Conservation (phyloP, 1,140 invertebrate genomes). For the Plectrocnemia conspersa region DNA sequence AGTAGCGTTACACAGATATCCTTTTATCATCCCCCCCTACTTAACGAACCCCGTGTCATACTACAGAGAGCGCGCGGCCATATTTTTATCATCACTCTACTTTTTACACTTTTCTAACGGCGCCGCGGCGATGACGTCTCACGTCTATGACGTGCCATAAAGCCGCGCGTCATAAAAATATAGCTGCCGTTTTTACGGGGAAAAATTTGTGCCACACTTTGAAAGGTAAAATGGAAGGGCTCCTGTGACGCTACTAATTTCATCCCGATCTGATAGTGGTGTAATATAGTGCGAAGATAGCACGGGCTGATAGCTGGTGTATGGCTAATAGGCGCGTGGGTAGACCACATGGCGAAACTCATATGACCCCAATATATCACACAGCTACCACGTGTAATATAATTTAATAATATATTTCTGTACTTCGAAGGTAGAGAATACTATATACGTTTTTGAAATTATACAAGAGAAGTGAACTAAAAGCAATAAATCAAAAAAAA, state of each 20-base stretch:
- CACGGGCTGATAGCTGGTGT: slow-evolving; percentile 15
- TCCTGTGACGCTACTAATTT: slow-evolving; percentile 2
- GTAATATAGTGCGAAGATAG: slow-evolving; percentile 19
- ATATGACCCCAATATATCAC: too few relatives aligned
- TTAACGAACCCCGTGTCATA: slow-evolving; percentile 13
- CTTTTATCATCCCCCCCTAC: slow-evolving; percentile 35
- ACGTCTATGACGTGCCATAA: too few relatives aligned
- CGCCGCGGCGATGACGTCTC: neutral
- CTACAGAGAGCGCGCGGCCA: too few relatives aligned
- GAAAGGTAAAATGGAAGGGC: neutral
- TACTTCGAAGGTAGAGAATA: too few relatives aligned
- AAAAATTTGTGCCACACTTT: too few relatives aligned
- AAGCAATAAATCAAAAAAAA: too few relatives aligned
- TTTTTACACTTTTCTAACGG: slow-evolving; percentile 1
- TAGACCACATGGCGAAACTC: slow-evolving; percentile 13
- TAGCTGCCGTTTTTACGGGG: too few relatives aligned
- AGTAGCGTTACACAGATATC: slow-evolving; percentile 39
- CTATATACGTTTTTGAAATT: too few relatives aligned
- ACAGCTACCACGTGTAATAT: too few relatives aligned
- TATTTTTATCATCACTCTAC: slow-evolving; percentile 16
- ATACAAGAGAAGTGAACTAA: too few relatives aligned
- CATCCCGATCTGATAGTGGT: slow-evolving; percentile 11
- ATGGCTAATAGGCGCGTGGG: slow-evolving; percentile 10
- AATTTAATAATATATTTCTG: too few relatives aligned
- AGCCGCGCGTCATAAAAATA: too few relatives aligned